Evolutionary conservation across 2,888 invertebrate species (phyloP), one percentile per base, ranked within the genome.

Genomic region (Acronicta aceris): DNA sequence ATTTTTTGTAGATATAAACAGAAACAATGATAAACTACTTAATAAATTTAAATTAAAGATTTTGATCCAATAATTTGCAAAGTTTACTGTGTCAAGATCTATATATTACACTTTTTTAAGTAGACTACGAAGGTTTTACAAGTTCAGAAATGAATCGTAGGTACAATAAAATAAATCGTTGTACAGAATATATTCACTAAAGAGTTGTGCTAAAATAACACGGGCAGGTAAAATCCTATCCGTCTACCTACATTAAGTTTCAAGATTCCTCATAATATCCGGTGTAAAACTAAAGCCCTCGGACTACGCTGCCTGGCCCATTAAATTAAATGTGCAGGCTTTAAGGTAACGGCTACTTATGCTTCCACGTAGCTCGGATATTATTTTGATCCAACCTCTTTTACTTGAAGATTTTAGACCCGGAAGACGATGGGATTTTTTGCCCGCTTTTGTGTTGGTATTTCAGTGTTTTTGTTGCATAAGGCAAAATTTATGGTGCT

Each of bases 311-410:
- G 62, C 63, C 65, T 61, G 52, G 53, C 63, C 71, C 77, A 78
- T 78, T 78, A 78, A 75, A 84, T 86, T 87, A 86, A 88, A 87
- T 82, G 85, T 79, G 82, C 75, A 81, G 70, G 81, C 84, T 84
- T 82, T 79, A 72, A 81, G 77, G 80, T 82, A 84, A 84, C 81
- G 81, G 82, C 82, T 82, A 81, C 83, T 83, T 85, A 75, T 75
- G 55, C 76, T 79, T 76, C 80, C 82, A 77, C 81, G 79, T 81
- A 81, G 78, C 79, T 65, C 66, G 79, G 76, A 82, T 83, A 83
- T 83, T 81, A 81, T 79, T 84, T 86, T 83, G 86, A 88, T 86
- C 85, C 85, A 66, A 70, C 65, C 68, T 78, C 74, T 79, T 79
- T 71, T 69, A 75, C 73, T 67, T 70, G 59, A 71, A 77, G 69